phyloP scores from a whole-genome alignment of 37 sponge, comb jelly and placozoan species.

The Oopsacas minuta region DNA sequence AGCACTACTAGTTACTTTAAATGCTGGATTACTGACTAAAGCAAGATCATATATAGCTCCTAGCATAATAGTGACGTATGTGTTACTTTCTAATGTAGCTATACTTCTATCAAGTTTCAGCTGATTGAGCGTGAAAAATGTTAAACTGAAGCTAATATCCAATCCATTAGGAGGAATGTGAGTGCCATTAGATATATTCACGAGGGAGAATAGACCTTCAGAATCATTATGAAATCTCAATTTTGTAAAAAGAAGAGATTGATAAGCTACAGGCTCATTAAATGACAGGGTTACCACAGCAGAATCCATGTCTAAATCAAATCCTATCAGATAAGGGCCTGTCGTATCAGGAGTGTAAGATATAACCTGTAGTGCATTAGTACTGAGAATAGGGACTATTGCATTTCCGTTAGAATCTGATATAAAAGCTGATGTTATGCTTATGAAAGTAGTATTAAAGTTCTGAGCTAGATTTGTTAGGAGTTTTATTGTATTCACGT shows the following conservation, averaged over 20 bases:
- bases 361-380: not conserved
- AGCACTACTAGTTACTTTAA: not conserved
- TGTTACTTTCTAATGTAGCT: not conserved
- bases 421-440: slow-evolving; percentile 33
- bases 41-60: not conserved
- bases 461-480: slow-evolving; percentile 38
- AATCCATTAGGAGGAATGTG: not conserved
- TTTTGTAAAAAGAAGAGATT: slow-evolving; percentile 34
- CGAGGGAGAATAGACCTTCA: not conserved
- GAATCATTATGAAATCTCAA: slow-evolving; percentile 39
- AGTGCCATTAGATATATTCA: slow-evolving; percentile 17
- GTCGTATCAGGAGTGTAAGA: not conserved
- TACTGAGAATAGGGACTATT: not conserved
- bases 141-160: not conserved
- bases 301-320: slow-evolving; percentile 18
- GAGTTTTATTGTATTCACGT: slow-evolving; percentile 59
- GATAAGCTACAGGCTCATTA: slow-evolving; percentile 33
- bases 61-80: not conserved
- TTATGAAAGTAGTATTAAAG: slow-evolving; percentile 35
- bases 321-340: slow-evolving; percentile 19
- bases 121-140: not conserved
- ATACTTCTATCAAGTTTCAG: not conserved
- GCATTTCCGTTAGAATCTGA: slow-evolving; percentile 44
- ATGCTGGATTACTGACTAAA: not conserved
- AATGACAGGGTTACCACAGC: slow-evolving; percentile 20